These are phyloP conservation scores for Callaeas wilsoni DNA, from an alignment of 2,113 vertebrate genomes.

Conservation along the genomic window DNA sequence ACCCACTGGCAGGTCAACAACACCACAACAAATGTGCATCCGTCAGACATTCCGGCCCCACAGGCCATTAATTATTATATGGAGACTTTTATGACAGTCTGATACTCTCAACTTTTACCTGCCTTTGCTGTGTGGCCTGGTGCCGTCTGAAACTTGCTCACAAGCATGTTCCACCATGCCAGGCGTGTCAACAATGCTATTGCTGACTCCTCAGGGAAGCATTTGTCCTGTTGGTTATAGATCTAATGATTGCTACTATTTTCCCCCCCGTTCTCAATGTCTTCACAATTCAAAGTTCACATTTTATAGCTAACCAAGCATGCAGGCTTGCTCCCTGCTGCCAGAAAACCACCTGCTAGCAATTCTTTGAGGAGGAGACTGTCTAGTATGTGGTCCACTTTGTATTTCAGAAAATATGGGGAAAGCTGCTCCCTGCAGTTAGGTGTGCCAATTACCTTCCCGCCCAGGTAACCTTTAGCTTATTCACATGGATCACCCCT, in stretches of 20 bases:
- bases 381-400: not conserved
- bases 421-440: not conserved
- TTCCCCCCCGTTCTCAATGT: not conserved
- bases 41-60: not conserved
- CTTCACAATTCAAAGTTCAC: conserved; percentile 60
- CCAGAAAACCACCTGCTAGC: not conserved
- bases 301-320: conserved; percentile 21
- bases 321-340: not conserved
- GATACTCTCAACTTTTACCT: not conserved
- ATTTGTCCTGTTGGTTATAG: conserved; percentile 4
- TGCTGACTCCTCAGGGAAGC: conserved; percentile 10
- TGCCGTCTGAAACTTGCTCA: not conserved
- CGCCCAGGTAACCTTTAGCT: not conserved
- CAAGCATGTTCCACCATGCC: not conserved
- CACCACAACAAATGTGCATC: rapidly evolving
- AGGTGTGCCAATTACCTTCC: not conserved
- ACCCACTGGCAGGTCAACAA: not conserved
- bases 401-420: not conserved
- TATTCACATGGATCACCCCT: not conserved
- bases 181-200: not conserved
- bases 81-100: not conserved
- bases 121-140: not conserved
- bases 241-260: conserved; percentile 42
- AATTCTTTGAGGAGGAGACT: not conserved
- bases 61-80: not conserved